Percentiles rank a stretch among this genome's conserved stretches.
These are phyloP conservation scores for Luperina testacea DNA, from an alignment of 2,888 invertebrate species.

Conservation along the genomic window DNA sequence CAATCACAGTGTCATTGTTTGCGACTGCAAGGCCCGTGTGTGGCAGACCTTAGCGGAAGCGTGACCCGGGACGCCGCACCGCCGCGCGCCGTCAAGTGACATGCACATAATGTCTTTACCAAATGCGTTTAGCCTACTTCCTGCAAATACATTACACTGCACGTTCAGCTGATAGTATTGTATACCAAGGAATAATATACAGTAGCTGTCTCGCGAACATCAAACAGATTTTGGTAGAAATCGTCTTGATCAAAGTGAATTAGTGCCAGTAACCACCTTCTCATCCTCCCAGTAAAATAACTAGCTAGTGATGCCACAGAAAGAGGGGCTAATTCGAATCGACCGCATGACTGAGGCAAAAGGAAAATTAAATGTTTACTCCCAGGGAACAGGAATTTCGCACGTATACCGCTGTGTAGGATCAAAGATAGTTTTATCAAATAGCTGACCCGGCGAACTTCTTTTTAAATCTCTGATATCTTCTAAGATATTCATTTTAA, in stretches of 20 bases:
- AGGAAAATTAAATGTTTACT: constrained; percentile 11
- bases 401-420: neutral
- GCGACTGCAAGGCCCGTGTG: neutral
- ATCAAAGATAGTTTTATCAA: constrained; percentile 30
- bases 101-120: constrained; percentile 45
- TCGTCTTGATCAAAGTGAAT: neutral
- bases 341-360: neutral
- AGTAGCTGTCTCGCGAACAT: neutral
- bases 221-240: neutral
- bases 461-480: too few species aligned
- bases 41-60: neutral
- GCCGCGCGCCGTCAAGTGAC: constrained; percentile 34
- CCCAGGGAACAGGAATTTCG: neutral
- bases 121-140: constrained; percentile 54
- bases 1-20: neutral
- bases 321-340: neutral
- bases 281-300: neutral
- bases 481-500: too few species aligned
- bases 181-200: neutral
- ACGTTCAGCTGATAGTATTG: constrained; percentile 28
- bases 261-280: neutral
- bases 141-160: constrained; percentile 34
- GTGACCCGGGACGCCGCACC: constrained; percentile 1
- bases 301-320: neutral
- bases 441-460: neutral